These are phyloP conservation scores for Arge pagana DNA, from an alignment of 2,888 invertebrate genomes.

Conservation along the genomic window DNA sequence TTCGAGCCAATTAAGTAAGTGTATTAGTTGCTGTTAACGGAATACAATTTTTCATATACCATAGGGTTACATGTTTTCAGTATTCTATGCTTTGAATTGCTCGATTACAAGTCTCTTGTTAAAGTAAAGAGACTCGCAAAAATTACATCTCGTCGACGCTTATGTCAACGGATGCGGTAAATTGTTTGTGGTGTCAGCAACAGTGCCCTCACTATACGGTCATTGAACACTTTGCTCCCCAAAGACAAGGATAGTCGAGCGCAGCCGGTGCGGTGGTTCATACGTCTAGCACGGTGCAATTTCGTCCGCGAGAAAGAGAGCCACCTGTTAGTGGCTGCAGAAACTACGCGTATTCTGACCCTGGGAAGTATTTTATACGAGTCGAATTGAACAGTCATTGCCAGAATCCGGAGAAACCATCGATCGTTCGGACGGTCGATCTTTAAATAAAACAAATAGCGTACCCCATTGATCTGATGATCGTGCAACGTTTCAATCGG, in stretches of 20 bases:
- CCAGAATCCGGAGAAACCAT: neutral
- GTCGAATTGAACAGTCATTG: neutral
- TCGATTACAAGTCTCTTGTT: conserved; percentile 44
- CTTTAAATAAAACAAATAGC: no score
- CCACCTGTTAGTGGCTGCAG: no score
- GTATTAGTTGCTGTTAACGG: no score
- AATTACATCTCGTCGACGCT: conserved; percentile 72
- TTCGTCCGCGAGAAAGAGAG: conserved; percentile 34
- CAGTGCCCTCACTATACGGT: conserved; percentile 85
- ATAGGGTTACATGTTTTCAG: no score
- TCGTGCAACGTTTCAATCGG: no score
- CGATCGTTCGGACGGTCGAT: neutral
- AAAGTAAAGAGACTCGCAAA: conserved; percentile 78
- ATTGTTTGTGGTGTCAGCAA: conserved; percentile 73
- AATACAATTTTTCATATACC: no score
- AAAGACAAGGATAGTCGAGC: conserved; percentile 74
- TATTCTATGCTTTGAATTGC: no score
- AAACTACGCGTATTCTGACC: no score
- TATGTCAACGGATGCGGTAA: conserved; percentile 65
- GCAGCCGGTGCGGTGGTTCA: neutral
- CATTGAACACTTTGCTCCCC: conserved; percentile 87
- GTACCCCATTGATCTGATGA: no score
- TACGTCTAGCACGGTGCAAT: conserved; percentile 15
- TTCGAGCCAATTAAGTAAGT: no score
- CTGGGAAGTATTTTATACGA: no score